A percentile compares a stretch with the other conserved stretches of the same genome.
Conservation (phyloP, 1,140 invertebrate genomes). For the Listronotus bonariensis region DNA sequence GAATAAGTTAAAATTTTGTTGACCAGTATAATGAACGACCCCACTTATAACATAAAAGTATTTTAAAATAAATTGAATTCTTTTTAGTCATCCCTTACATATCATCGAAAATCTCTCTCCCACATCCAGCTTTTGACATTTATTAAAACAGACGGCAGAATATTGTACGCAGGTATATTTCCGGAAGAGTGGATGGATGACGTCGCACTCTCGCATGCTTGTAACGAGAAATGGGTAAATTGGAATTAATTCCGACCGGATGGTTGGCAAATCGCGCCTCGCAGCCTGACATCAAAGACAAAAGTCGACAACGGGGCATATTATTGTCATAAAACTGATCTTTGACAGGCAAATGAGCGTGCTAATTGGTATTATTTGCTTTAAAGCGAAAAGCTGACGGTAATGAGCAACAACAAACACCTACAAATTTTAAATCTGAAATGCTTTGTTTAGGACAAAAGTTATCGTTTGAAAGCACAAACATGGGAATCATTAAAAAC, state of each 20-base stretch:
- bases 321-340: constrained; percentile 25
- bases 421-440: constrained; percentile 17
- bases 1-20: too few species aligned
- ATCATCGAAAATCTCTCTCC: constrained; percentile 5
- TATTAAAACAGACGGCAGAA: constrained; percentile 29
- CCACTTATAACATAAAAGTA: not conserved
- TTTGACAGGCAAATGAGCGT: constrained; percentile 24
- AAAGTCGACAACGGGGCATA: constrained; percentile 19
- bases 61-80: too few species aligned
- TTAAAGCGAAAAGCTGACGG: constrained; percentile 30
- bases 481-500: not conserved
- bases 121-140: constrained; percentile 29
- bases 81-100: too few species aligned
- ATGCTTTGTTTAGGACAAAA: constrained; percentile 1
- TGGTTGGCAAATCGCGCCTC: constrained; percentile 30
- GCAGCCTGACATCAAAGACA: constrained; percentile 36
- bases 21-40: too few species aligned
- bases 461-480: not conserved
- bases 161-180: constrained; percentile 34
- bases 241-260: constrained; percentile 33
- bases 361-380: constrained; percentile 36
- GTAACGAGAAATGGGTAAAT: constrained; percentile 32
- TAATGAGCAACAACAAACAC: constrained; percentile 24
- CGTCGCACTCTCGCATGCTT: constrained; percentile 13
- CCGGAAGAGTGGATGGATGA: constrained; percentile 29